Percentiles rank a stretch among this genome's conserved stretches.
These are phyloP conservation scores for Lampris megalopsis DNA, from an alignment of 2,113 vertebrate genomes.

Conservation along the genomic window DNA sequence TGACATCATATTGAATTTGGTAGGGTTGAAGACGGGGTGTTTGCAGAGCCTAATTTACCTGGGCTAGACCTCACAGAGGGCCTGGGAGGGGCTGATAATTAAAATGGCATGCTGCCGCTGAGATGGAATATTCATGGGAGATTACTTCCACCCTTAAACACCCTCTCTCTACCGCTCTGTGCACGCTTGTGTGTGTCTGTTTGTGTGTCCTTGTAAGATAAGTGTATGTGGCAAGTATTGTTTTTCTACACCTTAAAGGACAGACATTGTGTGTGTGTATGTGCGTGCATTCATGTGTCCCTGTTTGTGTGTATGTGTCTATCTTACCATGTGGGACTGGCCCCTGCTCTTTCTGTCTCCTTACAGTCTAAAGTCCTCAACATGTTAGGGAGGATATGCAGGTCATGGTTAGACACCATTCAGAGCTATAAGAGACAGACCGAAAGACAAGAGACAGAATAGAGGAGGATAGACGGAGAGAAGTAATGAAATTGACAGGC, in stretches of 20 bases:
- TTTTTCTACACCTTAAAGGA: constrained; percentile 2
- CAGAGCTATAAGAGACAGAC: constrained; percentile 49
- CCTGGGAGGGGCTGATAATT: constrained; percentile 73
- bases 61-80: constrained; percentile 56
- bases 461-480: constrained; percentile 23
- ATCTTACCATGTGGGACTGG: background rate
- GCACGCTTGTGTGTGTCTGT: constrained; percentile 9
- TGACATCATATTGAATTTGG: constrained; percentile 68
- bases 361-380: constrained; percentile 49
- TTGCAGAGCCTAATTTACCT: constrained; percentile 72
- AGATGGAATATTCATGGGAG: constrained; percentile 73
- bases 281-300: background rate
- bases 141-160: constrained; percentile 65
- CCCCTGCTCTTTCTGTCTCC: constrained; percentile 36
- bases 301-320: constrained; percentile 6
- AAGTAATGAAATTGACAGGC: constrained; percentile 71
- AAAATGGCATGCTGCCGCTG: constrained; percentile 69
- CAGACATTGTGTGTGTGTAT: background rate
- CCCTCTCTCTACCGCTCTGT: constrained; percentile 22
- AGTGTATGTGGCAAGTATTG: background rate
- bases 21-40: constrained; percentile 58
- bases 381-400: constrained; percentile 31
- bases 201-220: background rate
- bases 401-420: constrained; percentile 47
- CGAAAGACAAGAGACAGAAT: constrained; percentile 15